Conservation (phyloP, 2,888 invertebrate species). For the Tetragonisca angustula region DNA sequence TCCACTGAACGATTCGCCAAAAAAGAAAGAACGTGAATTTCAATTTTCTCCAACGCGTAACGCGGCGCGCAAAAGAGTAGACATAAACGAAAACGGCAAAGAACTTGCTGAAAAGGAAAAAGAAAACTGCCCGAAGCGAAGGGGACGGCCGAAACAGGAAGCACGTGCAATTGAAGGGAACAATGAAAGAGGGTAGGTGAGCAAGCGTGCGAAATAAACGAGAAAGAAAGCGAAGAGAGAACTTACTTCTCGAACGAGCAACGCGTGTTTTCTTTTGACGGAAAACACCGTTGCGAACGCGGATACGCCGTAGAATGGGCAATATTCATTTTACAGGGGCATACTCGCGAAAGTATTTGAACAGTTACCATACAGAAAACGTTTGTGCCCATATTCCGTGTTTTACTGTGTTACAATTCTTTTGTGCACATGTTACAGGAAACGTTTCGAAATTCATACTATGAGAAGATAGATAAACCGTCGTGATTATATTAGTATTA, state of each 20-base stretch:
- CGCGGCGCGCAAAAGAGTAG: neutral
- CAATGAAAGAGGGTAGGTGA: neutral
- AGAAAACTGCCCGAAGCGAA: neutral
- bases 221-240: neutral
- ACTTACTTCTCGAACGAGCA: neutral
- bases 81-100: neutral
- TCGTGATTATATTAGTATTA: neutral
- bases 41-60: neutral
- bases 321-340: neutral
- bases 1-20: neutral
- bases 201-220: constrained; percentile 18
- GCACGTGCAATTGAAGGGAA: neutral
- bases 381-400: too few species aligned
- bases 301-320: neutral
- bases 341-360: neutral
- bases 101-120: neutral
- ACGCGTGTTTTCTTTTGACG: constrained; percentile 10
- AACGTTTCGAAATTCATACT: neutral
- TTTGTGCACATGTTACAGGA: neutral
- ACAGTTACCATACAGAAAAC: too few species aligned
- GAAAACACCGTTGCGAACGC: constrained; percentile 33
- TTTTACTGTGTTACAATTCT: too few species aligned
- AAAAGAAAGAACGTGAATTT: neutral
- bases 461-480: neutral
- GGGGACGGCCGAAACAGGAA: constrained; percentile 3